phyloP scores from a whole-genome alignment of 2,888 invertebrate genomes.

The Bimastos eiseni region DNA sequence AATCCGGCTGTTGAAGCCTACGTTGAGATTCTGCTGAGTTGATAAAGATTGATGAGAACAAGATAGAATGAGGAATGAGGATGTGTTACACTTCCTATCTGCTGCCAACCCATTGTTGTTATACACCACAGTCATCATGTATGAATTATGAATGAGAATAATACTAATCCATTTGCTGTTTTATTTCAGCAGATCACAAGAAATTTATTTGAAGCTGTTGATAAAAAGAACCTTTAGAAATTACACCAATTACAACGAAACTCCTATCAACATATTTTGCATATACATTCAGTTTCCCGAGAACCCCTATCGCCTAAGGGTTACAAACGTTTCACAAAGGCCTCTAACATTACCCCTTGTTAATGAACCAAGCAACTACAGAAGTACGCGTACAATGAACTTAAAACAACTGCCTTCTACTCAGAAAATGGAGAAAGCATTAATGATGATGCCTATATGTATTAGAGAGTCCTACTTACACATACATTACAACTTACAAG shows the following conservation, averaged over 20 bases:
- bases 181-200: constrained; percentile 6
- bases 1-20: too few species aligned
- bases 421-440: background rate
- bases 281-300: background rate
- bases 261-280: background rate
- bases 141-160: background rate
- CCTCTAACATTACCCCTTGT: constrained; percentile 6
- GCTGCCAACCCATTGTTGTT: too few species aligned
- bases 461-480: too few species aligned
- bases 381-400: background rate
- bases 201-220: background rate
- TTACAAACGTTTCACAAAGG: background rate
- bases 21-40: too few species aligned
- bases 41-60: too few species aligned
- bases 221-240: background rate
- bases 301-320: background rate
- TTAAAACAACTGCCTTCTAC: background rate
- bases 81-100: too few species aligned
- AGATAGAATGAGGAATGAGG: too few species aligned
- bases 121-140: too few species aligned
- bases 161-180: background rate
- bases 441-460: too few species aligned
- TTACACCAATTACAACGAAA: background rate
- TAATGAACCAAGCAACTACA: background rate
- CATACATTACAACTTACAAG: background rate